Evolutionary conservation across 1,140 invertebrate genomes (phyloP), one percentile per base, ranked within the genome.

Genomic region (Xylocopa sonorina): DNA sequence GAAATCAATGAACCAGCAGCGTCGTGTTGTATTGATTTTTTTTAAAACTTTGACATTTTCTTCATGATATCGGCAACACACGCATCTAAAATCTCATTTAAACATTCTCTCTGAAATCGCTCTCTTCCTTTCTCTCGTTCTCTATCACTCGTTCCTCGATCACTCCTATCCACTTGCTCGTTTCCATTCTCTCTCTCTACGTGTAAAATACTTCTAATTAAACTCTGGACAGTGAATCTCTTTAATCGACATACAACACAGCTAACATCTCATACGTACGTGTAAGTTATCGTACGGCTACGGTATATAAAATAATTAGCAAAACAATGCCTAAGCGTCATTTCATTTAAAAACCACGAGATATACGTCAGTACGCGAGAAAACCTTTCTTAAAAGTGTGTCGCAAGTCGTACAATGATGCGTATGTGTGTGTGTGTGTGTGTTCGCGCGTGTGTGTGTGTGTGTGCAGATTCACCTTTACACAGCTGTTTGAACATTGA

Each of bases 291-390:
- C 63, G 27, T 78, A 75, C 53, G 81, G 67, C 72, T 77, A 80
- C 76, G n/a, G 53, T 81, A 72, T 83, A 80, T 77, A 78, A 77
- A 87, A 87, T 78, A 80, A 82, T 87, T 84, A 75, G 86, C 77
- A 84, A 85, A 87, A 87, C 85, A 87, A 87, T 87, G 73, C 60
- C 77, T 87, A 84, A 87, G 82, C 82, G 77, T 87, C 83, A 82
- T 84, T 82, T 68, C 72, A 81, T 82, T n/a, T 82, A 75, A 87
- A 82, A 82, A 82, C 73, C 73, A 79, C 60, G 67, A 84, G 41
- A 75, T 58, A 57, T 60, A 46, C 67, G 71, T 85, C 64, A 74
- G 73, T 68, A 66, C 72, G 63, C 55, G 41, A 48, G 46, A 41
- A 53, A 32, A 41, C 9, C 43, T 29, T 7, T 6, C 41, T 69